Conservation (phyloP, 2,113 vertebrate genomes). For the Sebastes fasciatus region DNA sequence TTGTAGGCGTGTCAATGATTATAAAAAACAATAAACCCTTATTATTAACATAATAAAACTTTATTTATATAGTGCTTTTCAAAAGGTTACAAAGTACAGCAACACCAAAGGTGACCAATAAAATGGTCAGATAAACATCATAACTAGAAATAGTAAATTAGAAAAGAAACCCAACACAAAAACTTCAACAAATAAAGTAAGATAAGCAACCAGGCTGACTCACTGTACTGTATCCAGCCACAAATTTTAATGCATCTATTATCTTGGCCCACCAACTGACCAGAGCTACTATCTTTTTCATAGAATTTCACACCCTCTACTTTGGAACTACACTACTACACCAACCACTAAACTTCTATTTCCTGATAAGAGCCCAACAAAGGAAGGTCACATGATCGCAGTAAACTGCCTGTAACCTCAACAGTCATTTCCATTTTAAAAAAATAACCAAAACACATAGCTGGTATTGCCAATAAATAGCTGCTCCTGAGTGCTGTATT, state of each 20-base stretch:
- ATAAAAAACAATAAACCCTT: background rate
- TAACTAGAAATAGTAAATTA: background rate
- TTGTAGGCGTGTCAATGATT: background rate
- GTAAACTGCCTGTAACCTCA: background rate
- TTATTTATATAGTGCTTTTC: background rate
- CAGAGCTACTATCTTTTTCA: slow-evolving; percentile 9
- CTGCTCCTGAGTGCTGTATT: background rate
- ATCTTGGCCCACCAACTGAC: background rate
- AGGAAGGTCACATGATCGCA: background rate
- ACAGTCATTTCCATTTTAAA: background rate
- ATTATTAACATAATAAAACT: background rate
- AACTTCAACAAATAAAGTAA: background rate
- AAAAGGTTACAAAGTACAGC: background rate
- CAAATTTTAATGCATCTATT: background rate
- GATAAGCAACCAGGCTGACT: background rate
- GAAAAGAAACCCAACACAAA: background rate
- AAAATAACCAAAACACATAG: background rate
- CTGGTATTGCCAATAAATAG: background rate
- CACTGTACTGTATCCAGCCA: background rate
- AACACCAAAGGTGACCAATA: background rate
- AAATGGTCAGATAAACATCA: background rate
- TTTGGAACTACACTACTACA: background rate
- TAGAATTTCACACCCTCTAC: background rate
- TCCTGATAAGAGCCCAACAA: slow-evolving; percentile 7
- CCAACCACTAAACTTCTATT: background rate